Base-by-base conservation (phyloP, 2,113 vertebrate genomes). In the Siphamia tubifer region DNA sequence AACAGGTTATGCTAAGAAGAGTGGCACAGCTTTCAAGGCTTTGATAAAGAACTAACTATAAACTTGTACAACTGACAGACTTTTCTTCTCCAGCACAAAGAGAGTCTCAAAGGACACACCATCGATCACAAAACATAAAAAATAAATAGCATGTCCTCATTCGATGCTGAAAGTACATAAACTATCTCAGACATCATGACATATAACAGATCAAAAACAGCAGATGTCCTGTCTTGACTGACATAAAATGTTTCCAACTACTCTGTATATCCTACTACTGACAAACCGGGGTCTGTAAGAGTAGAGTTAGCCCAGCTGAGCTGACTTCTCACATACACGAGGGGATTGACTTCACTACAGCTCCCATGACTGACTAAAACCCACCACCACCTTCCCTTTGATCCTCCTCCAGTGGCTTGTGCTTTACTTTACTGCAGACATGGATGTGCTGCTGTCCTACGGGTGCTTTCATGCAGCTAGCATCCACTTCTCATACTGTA, bases 361-460 rank as follows among this genome's bases (percentile, higher is more conserved):
- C 74, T 66, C 83, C 63, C 62, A 61, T 21, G 49, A 81, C 68
- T 30, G 70, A 72, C 70, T 77, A 68, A 80, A 68, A 77, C 43
- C 54, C 58, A 69, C 65, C 34, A 52, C 40, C 45, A 56, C 17
- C 8, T 64, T 75, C 36, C 24, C 82, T 89, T 88, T 86, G 83
- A 90, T 85, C 82, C 71, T 65, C 34, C 36, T 83, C 69, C 69
- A 68, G 63, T 52, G 67, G 40, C 55, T 35, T 21, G 77, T 53
- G 55, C 45, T 84, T 62, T 55, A 68, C 74, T 69, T 44, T 21
- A 52, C 20, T 13, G 16, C 55, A 71, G 34, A 68, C 52, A 38
- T 67, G 32, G 39, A 56, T 56, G 52, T 42, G 56, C 34, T 62
- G 67, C 60, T 44, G 25, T 82, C 52, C 61, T 75, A 17, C 43